Conservation (phyloP, 2,113 vertebrate species). For the Microtus pennsylvanicus region DNA sequence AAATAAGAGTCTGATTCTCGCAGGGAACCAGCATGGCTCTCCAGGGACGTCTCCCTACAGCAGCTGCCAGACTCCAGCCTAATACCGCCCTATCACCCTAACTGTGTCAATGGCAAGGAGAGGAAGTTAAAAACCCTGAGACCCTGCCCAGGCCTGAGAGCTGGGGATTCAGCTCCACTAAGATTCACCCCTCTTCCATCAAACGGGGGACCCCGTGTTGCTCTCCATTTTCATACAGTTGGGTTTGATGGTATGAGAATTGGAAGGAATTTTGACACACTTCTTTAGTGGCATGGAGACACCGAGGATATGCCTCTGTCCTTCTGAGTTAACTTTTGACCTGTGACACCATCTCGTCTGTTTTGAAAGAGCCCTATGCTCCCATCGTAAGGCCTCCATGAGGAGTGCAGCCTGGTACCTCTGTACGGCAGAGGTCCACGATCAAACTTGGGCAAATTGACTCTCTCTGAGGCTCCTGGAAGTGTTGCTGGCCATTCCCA, state of each 20-base stretch:
- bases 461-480: not conserved
- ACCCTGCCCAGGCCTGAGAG: accelerated
- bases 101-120: no score
- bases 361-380: not conserved
- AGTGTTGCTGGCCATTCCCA: no score
- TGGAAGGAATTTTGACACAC: not conserved
- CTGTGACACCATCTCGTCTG: not conserved
- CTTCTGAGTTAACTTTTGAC: accelerated
- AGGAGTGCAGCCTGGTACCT: not conserved
- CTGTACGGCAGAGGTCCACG: not conserved
- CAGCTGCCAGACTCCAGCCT: accelerated
- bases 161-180: accelerated
- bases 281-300: not conserved
- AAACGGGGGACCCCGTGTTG: not conserved
- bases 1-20: not conserved
- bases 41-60: not conserved
- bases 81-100: accelerated
- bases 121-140: not conserved
- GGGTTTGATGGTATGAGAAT: no score
- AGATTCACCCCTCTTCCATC: accelerated
- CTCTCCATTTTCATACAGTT: not conserved
- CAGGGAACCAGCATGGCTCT: not conserved
- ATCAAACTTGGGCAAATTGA: accelerated
- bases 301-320: accelerated
- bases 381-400: accelerated